Evolutionary conservation across 2,797 vertebrate species (phyloP), one percentile per base, ranked within the genome.

Genomic region (Sebastes wilsoni): DNA sequence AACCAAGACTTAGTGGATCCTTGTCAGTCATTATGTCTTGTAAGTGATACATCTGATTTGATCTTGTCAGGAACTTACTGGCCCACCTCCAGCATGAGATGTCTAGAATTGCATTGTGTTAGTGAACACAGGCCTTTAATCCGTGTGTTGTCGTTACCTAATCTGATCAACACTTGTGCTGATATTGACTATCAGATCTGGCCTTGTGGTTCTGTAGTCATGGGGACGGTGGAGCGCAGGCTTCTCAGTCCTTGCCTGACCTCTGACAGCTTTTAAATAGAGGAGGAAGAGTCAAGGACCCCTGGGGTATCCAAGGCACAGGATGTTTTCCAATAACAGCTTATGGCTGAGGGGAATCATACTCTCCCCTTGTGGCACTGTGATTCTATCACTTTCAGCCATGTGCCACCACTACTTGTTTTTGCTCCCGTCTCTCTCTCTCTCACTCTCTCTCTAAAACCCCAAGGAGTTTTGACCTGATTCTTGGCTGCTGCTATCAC

Each of bases 251-350:
- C 80, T 79, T 6, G 6, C 28, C 72, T 85, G 83, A 88, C 90
- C 88, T 71, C 76, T 71, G 85, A 88, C 88, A 80, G 87, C 80
- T 92, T 88, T 91, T 88, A 90, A 89, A 91, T 83, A 88, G 81
- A 89, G 72, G 83, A 55, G 66, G 58, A 81, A 72, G 78, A 82
- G 90, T 87, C 28, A 18, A 82, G 86, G 75, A 76, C 82, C 87
- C 87, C 79, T 46, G 81, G 74, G 87, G 88, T 84, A 68, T 81
- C 85, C 82, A 54, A 79, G 82, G 89, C 87, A 75, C 79, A 73
- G 82, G 89, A 93, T 93, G 89, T 91, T 93, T 94, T 93, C 88
- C 93, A 93, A 90, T 93, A 91, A 91, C 88, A 93, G 89, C 87
- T 92, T 89, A 89, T 79, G 83, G 84, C 88, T 88, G 75, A 85